Conservation (phyloP, 2,888 invertebrate species). For the Leptinotarsa rubiginosa region DNA sequence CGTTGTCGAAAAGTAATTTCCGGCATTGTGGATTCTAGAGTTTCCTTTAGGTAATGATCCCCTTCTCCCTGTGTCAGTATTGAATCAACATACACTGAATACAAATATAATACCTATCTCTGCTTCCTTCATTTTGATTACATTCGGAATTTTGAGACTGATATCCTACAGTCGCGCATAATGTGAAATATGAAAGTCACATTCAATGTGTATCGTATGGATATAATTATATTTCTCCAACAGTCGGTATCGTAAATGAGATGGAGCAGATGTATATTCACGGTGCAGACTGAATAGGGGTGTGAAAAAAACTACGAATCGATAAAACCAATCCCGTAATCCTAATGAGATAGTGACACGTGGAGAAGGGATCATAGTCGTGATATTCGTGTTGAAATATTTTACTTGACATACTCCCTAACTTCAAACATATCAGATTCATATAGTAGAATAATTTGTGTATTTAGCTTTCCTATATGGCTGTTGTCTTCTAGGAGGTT, state of each 20-base stretch:
- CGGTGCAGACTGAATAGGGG: not conserved
- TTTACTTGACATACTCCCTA: too few relatives aligned
- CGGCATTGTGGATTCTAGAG: not conserved
- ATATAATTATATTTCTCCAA: constrained; percentile 2
- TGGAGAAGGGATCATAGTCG: not conserved
- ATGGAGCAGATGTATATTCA: not conserved
- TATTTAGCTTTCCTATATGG: too few relatives aligned
- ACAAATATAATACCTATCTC: not conserved
- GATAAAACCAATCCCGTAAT: constrained; percentile 5
- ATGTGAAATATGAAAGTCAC: not conserved
- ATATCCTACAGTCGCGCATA: not conserved
- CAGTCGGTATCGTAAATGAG: constrained; percentile 1
- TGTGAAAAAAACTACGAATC: not conserved
- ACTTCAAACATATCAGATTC: too few relatives aligned
- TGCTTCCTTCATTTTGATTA: not conserved
- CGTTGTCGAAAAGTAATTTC: too few relatives aligned
- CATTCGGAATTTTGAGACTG: not conserved
- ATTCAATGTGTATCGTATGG: not conserved
- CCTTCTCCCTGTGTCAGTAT: not conserved
- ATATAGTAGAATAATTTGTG: too few relatives aligned
- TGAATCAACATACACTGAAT: constrained; percentile 4
- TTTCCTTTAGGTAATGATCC: not conserved
- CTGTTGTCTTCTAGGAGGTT: too few relatives aligned
- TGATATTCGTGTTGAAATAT: not conserved
- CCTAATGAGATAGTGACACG: not conserved